These are phyloP conservation scores for Nasonia oneida DNA, from an alignment of 2,888 invertebrate species.

Conservation along the genomic window DNA sequence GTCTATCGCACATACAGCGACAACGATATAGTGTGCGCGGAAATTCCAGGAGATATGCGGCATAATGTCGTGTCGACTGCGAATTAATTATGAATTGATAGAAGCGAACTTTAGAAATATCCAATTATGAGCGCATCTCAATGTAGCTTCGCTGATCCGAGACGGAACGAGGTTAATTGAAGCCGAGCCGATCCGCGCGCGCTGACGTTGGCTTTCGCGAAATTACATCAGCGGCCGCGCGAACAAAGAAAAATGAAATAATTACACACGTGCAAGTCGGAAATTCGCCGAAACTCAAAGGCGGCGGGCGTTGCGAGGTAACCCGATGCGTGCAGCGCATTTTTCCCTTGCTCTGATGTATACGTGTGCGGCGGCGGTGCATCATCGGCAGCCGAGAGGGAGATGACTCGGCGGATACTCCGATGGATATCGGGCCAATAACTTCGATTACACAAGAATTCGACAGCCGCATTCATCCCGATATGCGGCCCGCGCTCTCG, in stretches of 20 bases:
- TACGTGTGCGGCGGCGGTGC: constrained; percentile 23
- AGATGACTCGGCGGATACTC: constrained; percentile 16
- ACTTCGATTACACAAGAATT: constrained; percentile 54
- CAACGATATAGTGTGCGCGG: not conserved
- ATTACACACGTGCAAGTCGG: constrained; percentile 14
- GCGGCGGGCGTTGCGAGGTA: not conserved
- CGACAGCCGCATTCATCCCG: constrained; percentile 3
- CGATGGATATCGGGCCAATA: constrained; percentile 52
- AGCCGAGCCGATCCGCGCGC: not conserved
- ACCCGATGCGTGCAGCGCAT: constrained; percentile 36
- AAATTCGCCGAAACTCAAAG: not conserved
- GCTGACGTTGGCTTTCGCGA: not conserved
- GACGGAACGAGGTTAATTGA: constrained; percentile 13
- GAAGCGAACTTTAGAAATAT: not conserved
- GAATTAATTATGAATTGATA: not conserved
- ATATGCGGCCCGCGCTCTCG: not conserved
- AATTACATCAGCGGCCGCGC: not conserved
- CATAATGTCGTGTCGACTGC: no score
- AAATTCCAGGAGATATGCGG: not conserved
- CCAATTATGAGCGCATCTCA: not conserved
- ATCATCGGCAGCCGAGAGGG: constrained; percentile 3
- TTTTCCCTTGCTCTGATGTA: not conserved
- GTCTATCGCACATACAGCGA: no score
- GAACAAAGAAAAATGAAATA: constrained; percentile 29
- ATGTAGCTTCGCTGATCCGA: not conserved